Percentiles rank a stretch among this genome's conserved stretches.
These are phyloP conservation scores for Palythoa caribaeorum DNA, from an alignment of 92 coral and sea anemone species.

Conservation along the genomic window DNA sequence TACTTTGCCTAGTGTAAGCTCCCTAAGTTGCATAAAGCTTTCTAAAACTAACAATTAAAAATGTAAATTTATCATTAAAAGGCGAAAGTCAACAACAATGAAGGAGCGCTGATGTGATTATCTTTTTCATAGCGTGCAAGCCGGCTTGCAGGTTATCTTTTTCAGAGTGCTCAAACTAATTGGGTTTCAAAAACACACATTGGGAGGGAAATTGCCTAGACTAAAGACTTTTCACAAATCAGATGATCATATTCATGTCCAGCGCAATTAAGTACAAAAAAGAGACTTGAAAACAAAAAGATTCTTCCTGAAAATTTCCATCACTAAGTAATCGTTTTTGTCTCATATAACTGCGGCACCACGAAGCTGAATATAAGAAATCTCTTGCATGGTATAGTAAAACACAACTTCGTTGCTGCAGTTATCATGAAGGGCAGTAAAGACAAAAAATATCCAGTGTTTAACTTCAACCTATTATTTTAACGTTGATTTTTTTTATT, in stretches of 20 bases:
- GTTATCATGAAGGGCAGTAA: neutral
- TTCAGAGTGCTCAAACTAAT: neutral
- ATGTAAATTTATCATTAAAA: too few relatives aligned
- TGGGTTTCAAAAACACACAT: neutral
- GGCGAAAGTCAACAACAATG: too few relatives aligned
- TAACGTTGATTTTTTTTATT: neutral
- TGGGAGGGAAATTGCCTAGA: neutral
- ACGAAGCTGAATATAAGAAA: neutral
- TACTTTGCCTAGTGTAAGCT: too few relatives aligned
- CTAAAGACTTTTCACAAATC: neutral
- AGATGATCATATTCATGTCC: neutral
- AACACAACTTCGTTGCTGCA: neutral
- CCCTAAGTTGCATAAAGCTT: too few relatives aligned
- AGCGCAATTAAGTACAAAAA: neutral
- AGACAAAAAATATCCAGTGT: neutral
- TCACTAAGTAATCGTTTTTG: constrained; percentile 11
- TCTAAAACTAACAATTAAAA: too few relatives aligned
- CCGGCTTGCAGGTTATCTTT: neutral
- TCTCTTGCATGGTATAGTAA: neutral
- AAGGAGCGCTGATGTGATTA: too few relatives aligned
- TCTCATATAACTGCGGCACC: neutral
- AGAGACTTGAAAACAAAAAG: neutral
- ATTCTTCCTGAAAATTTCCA: neutral
- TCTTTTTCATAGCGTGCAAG: neutral
- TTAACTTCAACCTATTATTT: neutral